phyloP scores from a whole-genome alignment of 2,888 invertebrate genomes.

The Archips xylosteana region DNA sequence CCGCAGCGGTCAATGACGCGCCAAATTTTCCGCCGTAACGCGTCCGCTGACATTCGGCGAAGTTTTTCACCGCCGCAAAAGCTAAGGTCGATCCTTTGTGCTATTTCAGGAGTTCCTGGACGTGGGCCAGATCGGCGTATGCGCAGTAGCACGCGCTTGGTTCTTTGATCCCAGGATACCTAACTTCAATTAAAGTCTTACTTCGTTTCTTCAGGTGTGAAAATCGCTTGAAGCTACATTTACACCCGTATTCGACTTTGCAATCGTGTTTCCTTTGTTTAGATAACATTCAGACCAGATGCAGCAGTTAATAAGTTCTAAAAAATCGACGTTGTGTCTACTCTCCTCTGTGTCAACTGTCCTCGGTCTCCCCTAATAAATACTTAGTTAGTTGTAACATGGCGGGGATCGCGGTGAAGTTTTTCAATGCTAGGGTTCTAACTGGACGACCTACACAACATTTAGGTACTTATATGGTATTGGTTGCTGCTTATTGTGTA shows the following conservation, averaged over 20 bases:
- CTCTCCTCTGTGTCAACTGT: too few species aligned
- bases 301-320: too few species aligned
- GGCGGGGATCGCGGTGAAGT: neutral
- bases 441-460: conserved; percentile 13
- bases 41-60: conserved; percentile 77
- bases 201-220: conserved; percentile 19
- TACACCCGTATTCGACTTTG: conserved; percentile 25
- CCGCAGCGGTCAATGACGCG: conserved; percentile 63
- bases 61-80: conserved; percentile 70
- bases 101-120: conserved; percentile 83
- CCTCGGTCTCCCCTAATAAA: too few species aligned
- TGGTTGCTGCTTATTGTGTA: neutral
- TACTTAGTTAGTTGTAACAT: too few species aligned
- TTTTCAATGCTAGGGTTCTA: conserved; percentile 24
- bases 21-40: conserved; percentile 70
- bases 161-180: conserved; percentile 66
- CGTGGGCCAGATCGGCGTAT: conserved; percentile 68
- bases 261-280: conserved; percentile 34
- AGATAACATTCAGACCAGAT: conserved; percentile 22
- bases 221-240: conserved; percentile 18
- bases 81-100: conserved; percentile 83
- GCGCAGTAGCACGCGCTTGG: conserved; percentile 69
- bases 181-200: conserved; percentile 51
- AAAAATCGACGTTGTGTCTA: too few species aligned
- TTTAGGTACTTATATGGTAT: neutral